phyloP scores from a whole-genome alignment of 92 coral and sea anemone genomes.

The Epizoanthus illoricatus region DNA sequence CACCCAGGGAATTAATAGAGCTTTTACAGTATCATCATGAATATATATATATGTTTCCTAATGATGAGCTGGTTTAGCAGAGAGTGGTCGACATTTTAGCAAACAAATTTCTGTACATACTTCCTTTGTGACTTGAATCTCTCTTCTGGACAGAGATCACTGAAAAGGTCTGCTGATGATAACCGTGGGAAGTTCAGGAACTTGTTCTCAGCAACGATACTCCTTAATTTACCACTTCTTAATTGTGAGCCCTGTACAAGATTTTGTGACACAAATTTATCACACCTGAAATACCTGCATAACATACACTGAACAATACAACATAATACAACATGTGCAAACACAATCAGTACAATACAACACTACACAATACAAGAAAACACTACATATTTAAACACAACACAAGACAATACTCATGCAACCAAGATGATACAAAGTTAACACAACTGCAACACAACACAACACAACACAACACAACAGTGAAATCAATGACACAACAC shows the following conservation, averaged over 20 bases:
- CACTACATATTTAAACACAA: no score
- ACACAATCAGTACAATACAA: no score
- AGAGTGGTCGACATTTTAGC: not conserved
- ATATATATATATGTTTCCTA: not conserved
- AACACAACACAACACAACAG: no score
- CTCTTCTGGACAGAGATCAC: constrained; percentile 89
- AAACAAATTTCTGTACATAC: constrained; percentile 35
- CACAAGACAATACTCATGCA: no score
- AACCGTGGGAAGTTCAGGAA: constrained; percentile 82
- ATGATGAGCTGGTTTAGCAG: not conserved
- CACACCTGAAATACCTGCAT: not conserved
- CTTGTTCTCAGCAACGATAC: constrained; percentile 66
- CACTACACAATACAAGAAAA: no score
- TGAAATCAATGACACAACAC: no score
- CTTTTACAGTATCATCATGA: no score
- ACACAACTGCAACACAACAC: no score
- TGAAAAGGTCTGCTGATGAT: constrained; percentile 69
- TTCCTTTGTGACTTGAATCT: constrained; percentile 76
- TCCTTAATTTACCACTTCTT: constrained; percentile 75
- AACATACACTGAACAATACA: no score
- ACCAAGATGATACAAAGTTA: no score
- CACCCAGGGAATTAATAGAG: no score
- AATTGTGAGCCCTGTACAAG: constrained; percentile 73
- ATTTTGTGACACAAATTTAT: not conserved
- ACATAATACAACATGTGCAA: no score